phyloP scores from a whole-genome alignment of 2,113 vertebrate genomes.

The Illadopsis cleaveri region DNA sequence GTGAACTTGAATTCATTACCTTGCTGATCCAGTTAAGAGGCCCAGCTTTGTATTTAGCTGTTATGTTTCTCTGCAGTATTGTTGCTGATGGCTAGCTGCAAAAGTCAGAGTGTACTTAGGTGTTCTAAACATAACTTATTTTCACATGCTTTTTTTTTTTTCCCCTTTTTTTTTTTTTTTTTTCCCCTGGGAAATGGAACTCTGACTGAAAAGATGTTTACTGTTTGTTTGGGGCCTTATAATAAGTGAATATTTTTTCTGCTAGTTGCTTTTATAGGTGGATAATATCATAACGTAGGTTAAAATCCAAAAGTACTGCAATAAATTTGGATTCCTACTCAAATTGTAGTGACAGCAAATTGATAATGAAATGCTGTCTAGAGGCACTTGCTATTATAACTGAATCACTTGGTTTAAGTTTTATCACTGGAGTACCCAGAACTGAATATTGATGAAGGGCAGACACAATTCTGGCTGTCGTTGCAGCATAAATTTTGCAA shows the following conservation, averaged over 20 bases:
- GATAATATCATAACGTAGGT: not conserved
- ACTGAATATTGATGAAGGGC: not conserved
- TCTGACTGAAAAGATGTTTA: not conserved
- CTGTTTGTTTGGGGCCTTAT: not conserved
- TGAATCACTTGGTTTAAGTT: not conserved
- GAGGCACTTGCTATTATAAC: not conserved
- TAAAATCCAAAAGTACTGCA: not conserved
- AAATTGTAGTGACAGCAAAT: not conserved
- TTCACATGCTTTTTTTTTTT: accelerated
- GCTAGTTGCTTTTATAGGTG: not conserved
- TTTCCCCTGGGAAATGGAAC: not conserved
- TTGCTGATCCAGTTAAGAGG: not conserved
- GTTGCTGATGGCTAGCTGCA: not conserved
- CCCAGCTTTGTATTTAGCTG: not conserved
- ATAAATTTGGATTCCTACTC: not conserved
- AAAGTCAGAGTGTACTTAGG: not conserved
- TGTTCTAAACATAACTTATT: not conserved
- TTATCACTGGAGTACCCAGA: not conserved
- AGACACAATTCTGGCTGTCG: not conserved
- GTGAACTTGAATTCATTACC: not conserved
- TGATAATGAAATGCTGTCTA: not conserved
- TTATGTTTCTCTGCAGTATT: not conserved
- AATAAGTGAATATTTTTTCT: not conserved
- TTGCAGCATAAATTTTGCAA: not conserved
- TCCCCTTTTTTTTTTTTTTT: too few species aligned